Evolutionary conservation across 2,797 vertebrate species (phyloP).

Genomic region (Falco columbarius): DNA sequence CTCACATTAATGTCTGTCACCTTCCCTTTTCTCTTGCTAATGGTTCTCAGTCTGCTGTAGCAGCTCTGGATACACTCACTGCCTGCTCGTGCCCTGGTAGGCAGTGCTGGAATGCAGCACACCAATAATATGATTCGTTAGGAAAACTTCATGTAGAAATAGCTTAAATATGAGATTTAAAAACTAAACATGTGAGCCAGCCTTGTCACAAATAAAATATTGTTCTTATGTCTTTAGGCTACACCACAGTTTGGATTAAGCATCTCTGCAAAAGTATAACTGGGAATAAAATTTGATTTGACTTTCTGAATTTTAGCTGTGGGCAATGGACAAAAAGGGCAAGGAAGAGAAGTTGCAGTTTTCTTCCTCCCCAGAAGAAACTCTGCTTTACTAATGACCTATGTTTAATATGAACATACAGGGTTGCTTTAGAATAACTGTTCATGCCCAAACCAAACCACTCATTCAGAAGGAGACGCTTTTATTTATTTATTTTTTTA

Average conservation of each 20-base stretch:
- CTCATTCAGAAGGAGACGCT: not conserved
- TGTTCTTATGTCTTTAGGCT: not conserved
- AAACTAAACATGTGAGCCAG: not conserved
- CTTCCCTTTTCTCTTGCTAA: not conserved
- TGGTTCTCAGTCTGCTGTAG: constrained; percentile 18
- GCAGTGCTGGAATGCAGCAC: not conserved
- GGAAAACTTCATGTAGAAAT: not conserved
- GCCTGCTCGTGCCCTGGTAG: not conserved
- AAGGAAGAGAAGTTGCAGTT: not conserved
- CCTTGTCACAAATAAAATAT: not conserved
- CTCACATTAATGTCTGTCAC: constrained; percentile 21
- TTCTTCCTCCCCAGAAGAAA: not conserved
- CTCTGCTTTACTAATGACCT: not conserved
- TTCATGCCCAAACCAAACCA: not conserved
- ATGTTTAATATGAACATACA: accelerated
- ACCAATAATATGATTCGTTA: not conserved
- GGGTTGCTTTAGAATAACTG: not conserved
- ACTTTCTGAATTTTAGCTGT: not conserved
- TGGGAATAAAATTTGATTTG: not conserved
- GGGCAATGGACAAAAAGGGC: not conserved
- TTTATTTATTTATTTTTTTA: not conserved
- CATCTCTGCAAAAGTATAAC: not conserved
- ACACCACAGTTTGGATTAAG: not conserved
- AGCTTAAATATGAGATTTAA: constrained; percentile 9
- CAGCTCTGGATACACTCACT: not conserved